phyloP scores from a whole-genome alignment of 1,140 invertebrate genomes.

The Caerostris darwini region DNA sequence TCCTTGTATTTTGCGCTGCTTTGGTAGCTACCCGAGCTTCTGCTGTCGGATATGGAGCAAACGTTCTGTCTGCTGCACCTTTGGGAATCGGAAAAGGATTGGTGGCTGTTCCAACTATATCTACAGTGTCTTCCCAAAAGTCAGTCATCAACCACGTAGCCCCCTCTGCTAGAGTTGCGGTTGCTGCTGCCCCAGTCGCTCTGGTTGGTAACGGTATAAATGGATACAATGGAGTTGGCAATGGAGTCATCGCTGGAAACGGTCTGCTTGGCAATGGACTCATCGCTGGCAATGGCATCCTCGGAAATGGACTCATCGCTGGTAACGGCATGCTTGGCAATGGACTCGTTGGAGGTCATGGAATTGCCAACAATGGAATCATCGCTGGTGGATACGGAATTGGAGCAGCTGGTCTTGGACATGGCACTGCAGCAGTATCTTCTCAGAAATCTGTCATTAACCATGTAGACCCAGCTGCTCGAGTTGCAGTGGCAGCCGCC shows the following conservation, averaged over 20 bases:
- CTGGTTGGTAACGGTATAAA: not conserved
- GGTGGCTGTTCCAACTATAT: not conserved
- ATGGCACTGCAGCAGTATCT: not conserved
- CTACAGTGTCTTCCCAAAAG: not conserved
- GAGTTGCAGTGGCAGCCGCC: not conserved
- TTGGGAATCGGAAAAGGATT: not conserved
- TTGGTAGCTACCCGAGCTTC: not conserved
- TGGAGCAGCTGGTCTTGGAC: not conserved
- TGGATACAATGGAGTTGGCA: too few relatives aligned
- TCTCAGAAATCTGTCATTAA: slow-evolving; percentile 15
- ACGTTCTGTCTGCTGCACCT: not conserved
- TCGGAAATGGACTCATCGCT: not conserved
- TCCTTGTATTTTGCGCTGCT: not conserved
- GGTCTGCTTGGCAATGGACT: not conserved
- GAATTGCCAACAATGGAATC: not conserved
- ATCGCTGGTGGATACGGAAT: not conserved
- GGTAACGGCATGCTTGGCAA: not conserved
- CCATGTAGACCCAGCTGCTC: slow-evolving; percentile 7
- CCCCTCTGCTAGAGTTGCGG: not conserved
- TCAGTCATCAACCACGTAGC: not conserved
- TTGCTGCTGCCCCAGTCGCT: not conserved
- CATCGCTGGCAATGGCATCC: not conserved
- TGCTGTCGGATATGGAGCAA: not conserved
- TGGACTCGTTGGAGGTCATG: not conserved
- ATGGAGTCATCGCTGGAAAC: not conserved